These are phyloP conservation scores for Tamias sibiricus DNA, from an alignment of 2,113 vertebrate genomes.

Conservation along the genomic window DNA sequence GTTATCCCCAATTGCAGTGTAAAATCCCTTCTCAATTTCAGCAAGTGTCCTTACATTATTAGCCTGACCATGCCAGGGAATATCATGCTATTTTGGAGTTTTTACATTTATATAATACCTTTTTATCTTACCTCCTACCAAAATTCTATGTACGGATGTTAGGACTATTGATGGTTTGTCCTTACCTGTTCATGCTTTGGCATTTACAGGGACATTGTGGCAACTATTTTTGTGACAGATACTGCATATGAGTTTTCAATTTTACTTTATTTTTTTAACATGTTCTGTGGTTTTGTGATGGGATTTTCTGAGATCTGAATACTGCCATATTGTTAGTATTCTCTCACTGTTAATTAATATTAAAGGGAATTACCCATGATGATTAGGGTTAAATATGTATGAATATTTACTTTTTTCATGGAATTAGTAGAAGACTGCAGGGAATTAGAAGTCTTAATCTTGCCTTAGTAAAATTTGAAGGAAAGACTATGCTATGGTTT, in stretches of 20 bases:
- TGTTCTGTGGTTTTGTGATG: not conserved
- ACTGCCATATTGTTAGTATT: not conserved
- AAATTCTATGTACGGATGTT: not conserved
- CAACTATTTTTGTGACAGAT: not conserved
- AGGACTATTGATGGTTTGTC: not conserved
- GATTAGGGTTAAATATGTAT: not conserved
- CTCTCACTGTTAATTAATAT: not conserved
- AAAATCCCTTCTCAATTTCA: not conserved
- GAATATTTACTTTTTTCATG: not conserved
- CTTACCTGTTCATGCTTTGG: not conserved
- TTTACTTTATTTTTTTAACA: not conserved
- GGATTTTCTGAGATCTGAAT: constrained; percentile 1
- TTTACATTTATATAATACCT: not conserved
- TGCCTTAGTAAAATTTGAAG: not conserved
- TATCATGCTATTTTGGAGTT: not conserved
- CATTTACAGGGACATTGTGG: not conserved
- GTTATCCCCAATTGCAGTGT: not conserved
- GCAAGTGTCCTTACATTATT: not conserved
- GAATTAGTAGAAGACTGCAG: not conserved
- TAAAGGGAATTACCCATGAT: not conserved
- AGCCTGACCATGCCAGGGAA: not conserved
- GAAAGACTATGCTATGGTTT: not conserved
- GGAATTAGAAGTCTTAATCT: not conserved
- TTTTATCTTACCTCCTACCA: not conserved
- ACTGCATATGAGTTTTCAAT: not conserved